Conservation (phyloP, 2,888 invertebrate genomes). For the Plebejus argus region DNA sequence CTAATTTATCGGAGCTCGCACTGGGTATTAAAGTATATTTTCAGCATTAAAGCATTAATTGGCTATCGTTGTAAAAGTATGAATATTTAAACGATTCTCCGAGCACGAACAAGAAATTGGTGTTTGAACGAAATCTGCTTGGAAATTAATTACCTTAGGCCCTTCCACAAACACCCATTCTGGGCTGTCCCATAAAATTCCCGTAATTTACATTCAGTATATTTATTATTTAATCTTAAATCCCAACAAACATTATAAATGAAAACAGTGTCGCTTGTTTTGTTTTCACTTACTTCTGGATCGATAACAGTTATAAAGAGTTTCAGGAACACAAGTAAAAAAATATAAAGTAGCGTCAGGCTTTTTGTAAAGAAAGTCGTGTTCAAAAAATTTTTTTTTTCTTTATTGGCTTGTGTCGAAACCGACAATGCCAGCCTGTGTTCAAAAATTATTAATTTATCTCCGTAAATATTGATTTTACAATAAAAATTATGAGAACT, state of each 20-base stretch:
- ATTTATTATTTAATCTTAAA: not conserved
- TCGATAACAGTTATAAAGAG: not conserved
- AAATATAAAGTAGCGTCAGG: too few relatives aligned
- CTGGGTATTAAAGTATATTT: too few relatives aligned
- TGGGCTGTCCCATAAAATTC: not conserved
- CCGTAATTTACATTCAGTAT: conserved; percentile 1
- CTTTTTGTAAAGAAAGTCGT: too few relatives aligned
- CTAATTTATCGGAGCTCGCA: too few relatives aligned
- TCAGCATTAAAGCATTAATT: not conserved
- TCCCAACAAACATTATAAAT: not conserved
- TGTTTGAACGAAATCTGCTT: conserved; percentile 3
- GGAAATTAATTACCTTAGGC: not conserved
- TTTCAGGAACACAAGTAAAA: not conserved
- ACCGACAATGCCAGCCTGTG: too few relatives aligned
- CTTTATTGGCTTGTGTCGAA: too few relatives aligned
- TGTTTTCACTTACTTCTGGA: not conserved
- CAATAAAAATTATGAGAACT: too few relatives aligned
- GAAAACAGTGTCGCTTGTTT: not conserved
- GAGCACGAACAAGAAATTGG: conserved; percentile 3
- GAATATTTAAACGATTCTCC: not conserved
- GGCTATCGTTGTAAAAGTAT: not conserved
- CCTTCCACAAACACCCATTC: not conserved
- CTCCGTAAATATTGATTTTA: too few relatives aligned
- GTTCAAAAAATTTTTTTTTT: too few relatives aligned
- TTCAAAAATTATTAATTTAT: too few relatives aligned